A percentile compares a stretch with the other conserved stretches of the same genome.
Conservation (phyloP, 2,888 invertebrate genomes). For the Heliconius sara region DNA sequence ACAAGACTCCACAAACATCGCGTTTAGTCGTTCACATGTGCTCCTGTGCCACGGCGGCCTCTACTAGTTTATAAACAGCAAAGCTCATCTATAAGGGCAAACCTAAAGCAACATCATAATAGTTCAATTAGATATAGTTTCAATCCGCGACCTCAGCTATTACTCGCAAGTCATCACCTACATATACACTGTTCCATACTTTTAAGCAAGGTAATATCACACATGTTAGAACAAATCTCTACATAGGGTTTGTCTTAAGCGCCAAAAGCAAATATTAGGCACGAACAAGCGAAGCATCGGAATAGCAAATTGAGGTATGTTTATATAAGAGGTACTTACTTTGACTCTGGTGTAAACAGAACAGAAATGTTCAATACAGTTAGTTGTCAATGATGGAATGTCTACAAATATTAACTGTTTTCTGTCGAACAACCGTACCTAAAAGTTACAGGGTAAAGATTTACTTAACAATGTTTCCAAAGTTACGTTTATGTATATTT, state of each 20-base stretch:
- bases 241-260: conserved; percentile 72
- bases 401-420: conserved; percentile 56
- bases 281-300: conserved; percentile 71
- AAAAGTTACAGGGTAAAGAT: conserved; percentile 22
- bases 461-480: conserved; percentile 23
- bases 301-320: conserved; percentile 79
- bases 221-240: conserved; percentile 49
- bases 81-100: background rate
- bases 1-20: too few species aligned
- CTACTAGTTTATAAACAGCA: background rate
- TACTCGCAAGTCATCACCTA: background rate
- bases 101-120: background rate
- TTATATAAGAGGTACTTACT: conserved; percentile 70
- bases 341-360: conserved; percentile 73
- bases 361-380: conserved; percentile 74
- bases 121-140: background rate
- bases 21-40: too few species aligned
- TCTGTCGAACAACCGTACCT: conserved; percentile 41
- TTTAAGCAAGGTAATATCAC: conserved; percentile 36
- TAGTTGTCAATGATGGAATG: conserved; percentile 73
- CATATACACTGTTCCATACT: background rate
- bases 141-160: background rate
- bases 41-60: too few species aligned
- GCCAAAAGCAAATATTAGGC: conserved; percentile 79
- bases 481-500: background rate